Percentiles rank a stretch among this genome's conserved stretches.
These are phyloP conservation scores for Mesorhabditis sp. DNA, from an alignment of 2,888 invertebrate species.

Conservation along the genomic window DNA sequence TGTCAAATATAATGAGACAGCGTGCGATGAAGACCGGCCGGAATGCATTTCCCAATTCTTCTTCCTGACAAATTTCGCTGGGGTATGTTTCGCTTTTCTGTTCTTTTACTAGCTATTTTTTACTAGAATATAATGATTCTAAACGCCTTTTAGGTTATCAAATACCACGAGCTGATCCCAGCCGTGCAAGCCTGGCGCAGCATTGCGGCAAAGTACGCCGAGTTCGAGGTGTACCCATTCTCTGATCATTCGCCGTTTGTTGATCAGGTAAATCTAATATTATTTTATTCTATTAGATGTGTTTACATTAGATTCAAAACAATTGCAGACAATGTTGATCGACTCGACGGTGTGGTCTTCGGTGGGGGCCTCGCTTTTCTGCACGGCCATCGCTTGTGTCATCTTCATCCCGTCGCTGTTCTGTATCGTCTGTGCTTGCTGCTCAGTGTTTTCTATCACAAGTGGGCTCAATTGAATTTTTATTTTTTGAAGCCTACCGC, in stretches of 20 bases:
- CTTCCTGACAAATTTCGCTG: slow-evolving; percentile 54
- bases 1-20: slow-evolving; percentile 50
- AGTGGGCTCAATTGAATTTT: slow-evolving; percentile 9
- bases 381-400: slow-evolving; percentile 49
- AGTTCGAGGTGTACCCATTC: slow-evolving; percentile 41
- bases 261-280: slow-evolving; percentile 31
- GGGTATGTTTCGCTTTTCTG: slow-evolving; percentile 23
- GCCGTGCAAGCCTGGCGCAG: slow-evolving; percentile 44
- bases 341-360: slow-evolving; percentile 47
- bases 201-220: slow-evolving; percentile 40
- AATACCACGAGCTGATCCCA: slow-evolving; percentile 52
- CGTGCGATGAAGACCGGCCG: slow-evolving; percentile 38
- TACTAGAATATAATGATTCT: neutral
- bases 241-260: slow-evolving; percentile 51
- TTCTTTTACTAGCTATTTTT: no score
- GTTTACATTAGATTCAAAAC: neutral
- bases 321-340: slow-evolving; percentile 44
- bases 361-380: slow-evolving; percentile 43
- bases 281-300: neutral
- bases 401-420: slow-evolving; percentile 46
- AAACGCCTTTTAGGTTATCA: slow-evolving; percentile 25
- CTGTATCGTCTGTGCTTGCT: slow-evolving; percentile 36
- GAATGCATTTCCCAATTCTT: slow-evolving; percentile 46
- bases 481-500: no score
- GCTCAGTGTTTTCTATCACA: slow-evolving; percentile 42